Conservation (phyloP, 1,140 invertebrate species). For the Drosophila punjabiensis region DNA sequence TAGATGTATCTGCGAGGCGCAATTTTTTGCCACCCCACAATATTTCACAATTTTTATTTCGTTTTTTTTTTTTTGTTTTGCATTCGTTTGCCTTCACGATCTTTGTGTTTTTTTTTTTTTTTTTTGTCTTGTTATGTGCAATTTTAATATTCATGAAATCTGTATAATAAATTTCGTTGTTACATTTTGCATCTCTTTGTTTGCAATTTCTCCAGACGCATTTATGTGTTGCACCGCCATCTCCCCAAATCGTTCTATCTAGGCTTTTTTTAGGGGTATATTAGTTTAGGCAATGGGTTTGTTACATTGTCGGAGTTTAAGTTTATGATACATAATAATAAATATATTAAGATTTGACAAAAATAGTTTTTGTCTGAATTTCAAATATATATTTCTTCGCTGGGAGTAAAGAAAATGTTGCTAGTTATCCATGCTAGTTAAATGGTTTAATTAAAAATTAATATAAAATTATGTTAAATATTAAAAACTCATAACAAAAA, state of each 20-base stretch:
- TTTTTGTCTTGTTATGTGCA: background rate
- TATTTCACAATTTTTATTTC: conserved; percentile 50
- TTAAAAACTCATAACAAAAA: too few relatives aligned
- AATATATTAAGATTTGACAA: background rate
- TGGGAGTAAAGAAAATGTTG: too few relatives aligned
- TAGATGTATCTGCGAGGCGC: conserved; percentile 8
- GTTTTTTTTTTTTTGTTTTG: background rate
- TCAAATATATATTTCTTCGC: too few relatives aligned
- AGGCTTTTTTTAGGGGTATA: background rate
- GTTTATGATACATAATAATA: background rate
- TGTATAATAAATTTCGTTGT: conserved; percentile 30
- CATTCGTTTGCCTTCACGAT: conserved; percentile 2
- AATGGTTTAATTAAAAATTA: too few relatives aligned
- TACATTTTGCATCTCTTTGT: conserved; percentile 43
- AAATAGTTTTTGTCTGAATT: background rate
- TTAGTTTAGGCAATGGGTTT: background rate
- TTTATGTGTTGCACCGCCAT: conserved; percentile 14
- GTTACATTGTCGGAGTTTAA: background rate
- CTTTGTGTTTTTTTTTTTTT: conserved; percentile 7
- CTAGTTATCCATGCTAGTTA: too few relatives aligned
- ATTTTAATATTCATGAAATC: conserved; percentile 31
- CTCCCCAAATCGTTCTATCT: background rate
- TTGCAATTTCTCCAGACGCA: conserved; percentile 36
- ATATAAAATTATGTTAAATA: too few relatives aligned
- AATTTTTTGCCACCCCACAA: conserved; percentile 27